Conservation (phyloP, 2,888 invertebrate species). For the Cephus pygmeus region DNA sequence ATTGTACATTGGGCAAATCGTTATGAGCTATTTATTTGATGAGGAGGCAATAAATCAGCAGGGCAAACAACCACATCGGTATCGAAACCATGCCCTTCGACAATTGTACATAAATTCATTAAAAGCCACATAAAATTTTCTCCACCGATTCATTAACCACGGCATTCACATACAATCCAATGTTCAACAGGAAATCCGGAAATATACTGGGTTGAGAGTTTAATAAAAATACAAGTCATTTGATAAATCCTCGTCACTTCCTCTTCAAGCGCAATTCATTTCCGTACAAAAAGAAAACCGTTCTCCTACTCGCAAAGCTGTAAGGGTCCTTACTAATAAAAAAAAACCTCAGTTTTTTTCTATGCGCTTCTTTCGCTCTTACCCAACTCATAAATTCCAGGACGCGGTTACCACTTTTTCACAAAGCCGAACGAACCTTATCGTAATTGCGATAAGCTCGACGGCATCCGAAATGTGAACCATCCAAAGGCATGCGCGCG, state of each 20-base stretch:
- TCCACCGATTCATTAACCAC: neutral
- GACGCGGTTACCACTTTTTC: neutral
- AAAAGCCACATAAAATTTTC: neutral
- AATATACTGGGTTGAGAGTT: neutral
- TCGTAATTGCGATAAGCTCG: neutral
- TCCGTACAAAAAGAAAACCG: neutral
- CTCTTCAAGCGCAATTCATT: neutral
- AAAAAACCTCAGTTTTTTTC: neutral
- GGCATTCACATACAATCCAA: neutral
- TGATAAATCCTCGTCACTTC: neutral
- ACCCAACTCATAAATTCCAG: neutral
- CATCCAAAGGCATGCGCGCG: neutral
- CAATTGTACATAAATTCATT: neutral
- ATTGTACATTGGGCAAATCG: slow-evolving; percentile 46
- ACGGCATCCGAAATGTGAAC: slow-evolving; percentile 4
- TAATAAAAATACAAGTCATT: neutral
- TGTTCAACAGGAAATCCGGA: neutral
- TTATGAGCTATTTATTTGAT: neutral
- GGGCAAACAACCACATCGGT: neutral
- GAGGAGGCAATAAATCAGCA: neutral
- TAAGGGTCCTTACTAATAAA: neutral
- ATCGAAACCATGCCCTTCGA: neutral
- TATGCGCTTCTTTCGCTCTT: neutral
- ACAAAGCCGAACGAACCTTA: neutral
- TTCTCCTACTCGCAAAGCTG: neutral